Evolutionary conservation across 1,140 invertebrate species (phyloP).

Genomic region (Caerostris darwini): DNA sequence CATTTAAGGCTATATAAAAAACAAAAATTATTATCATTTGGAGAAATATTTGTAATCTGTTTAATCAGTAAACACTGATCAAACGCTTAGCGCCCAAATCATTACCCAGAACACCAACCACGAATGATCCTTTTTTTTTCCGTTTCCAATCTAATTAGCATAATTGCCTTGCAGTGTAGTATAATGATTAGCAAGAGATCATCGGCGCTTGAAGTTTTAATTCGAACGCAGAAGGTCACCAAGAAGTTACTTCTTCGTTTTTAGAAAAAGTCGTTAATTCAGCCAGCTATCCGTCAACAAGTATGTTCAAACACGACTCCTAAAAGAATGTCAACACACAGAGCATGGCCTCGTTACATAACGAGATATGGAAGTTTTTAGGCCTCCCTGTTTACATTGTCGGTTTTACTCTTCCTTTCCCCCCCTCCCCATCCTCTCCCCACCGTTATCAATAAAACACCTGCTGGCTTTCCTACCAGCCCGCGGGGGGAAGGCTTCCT

Average conservation of each 20-base stretch:
- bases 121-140: too few species aligned
- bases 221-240: conserved; percentile 9
- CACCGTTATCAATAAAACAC: conserved; percentile 75
- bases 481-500: conserved; percentile 7
- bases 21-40: neutral
- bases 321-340: conserved; percentile 75
- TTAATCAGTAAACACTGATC: neutral
- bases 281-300: conserved; percentile 71
- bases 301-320: conserved; percentile 74
- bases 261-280: conserved; percentile 71
- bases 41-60: neutral
- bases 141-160: neutral
- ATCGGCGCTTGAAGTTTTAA: neutral
- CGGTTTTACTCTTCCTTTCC: conserved; percentile 47
- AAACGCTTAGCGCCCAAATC: neutral
- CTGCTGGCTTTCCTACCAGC: conserved; percentile 70
- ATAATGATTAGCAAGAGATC: neutral
- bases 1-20: neutral
- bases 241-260: neutral
- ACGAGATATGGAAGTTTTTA: conserved; percentile 77
- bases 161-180: neutral
- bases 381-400: conserved; percentile 77
- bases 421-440: neutral
- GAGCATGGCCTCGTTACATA: conserved; percentile 70
- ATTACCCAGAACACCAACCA: neutral